Percentiles rank a stretch among this genome's conserved stretches.
Evolutionary conservation across 1,140 invertebrate species (phyloP).

Genomic region (Diploscapter pachys): DNA sequence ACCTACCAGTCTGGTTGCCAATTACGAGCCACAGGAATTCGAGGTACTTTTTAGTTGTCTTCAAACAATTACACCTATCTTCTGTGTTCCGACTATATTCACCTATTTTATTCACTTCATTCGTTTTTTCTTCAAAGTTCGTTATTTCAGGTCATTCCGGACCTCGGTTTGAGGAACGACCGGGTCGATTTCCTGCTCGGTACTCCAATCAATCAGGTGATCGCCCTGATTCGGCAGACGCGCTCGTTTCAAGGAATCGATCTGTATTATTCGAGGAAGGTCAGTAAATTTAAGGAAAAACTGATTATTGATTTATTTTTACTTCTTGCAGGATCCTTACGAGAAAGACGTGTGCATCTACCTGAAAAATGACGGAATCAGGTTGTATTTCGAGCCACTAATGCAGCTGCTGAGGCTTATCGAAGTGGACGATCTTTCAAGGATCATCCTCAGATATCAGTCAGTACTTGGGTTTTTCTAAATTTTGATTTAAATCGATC

Average conservation of each 20-base stretch:
- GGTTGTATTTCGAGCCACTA: constrained; percentile 48
- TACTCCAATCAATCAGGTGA: constrained; percentile 54
- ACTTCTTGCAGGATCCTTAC: constrained; percentile 49
- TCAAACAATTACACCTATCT: no score
- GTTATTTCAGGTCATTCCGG: constrained; percentile 51
- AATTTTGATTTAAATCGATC: constrained; percentile 5
- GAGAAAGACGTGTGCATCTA: constrained; percentile 49
- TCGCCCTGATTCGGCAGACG: constrained; percentile 48
- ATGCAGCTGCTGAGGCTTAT: constrained; percentile 51
- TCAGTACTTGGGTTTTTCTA: not conserved
- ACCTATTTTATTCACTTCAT: no score
- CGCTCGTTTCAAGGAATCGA: constrained; percentile 47
- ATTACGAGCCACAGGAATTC: no score
- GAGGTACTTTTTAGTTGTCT: no score
- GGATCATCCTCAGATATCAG: constrained; percentile 45
- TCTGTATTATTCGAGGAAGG: constrained; percentile 53
- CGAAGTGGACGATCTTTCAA: constrained; percentile 53
- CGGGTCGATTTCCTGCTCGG: constrained; percentile 52
- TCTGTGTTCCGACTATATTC: no score
- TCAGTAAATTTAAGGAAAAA: constrained; percentile 14
- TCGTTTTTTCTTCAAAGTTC: no score
- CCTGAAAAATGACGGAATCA: constrained; percentile 53
- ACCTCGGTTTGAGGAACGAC: constrained; percentile 49
- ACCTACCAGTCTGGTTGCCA: no score
- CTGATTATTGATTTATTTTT: constrained; percentile 8